Conservation (phyloP, 2,888 invertebrate species). For the Tenthredo distinguenda region DNA sequence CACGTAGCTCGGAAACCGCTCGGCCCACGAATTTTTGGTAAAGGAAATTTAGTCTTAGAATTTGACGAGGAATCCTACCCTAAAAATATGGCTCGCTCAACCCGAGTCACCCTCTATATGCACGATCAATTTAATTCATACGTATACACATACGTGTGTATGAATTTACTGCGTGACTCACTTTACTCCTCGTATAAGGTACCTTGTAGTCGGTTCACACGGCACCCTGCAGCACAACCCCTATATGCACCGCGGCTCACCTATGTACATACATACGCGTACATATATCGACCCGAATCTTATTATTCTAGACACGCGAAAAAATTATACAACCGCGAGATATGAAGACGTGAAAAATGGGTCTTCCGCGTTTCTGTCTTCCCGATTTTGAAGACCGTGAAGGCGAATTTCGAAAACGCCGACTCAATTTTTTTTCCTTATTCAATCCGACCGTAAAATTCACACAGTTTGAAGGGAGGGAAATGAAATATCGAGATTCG, state of each 20-base stretch:
- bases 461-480: background rate
- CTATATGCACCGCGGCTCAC: background rate
- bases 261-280: background rate
- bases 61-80: too few relatives aligned
- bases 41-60: too few relatives aligned
- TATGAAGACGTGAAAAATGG: background rate
- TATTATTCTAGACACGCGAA: constrained; percentile 2
- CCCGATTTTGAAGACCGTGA: too few relatives aligned
- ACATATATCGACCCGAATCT: background rate
- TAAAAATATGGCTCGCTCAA: too few relatives aligned
- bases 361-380: background rate
- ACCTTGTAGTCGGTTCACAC: background rate
- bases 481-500: background rate
- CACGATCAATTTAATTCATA: background rate
- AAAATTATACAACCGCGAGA: background rate
- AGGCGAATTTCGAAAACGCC: too few relatives aligned
- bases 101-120: background rate
- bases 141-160: background rate
- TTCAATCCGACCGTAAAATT: too few relatives aligned
- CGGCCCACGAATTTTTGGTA: too few relatives aligned
- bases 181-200: background rate
- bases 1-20: too few relatives aligned
- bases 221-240: background rate
- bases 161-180: constrained; percentile 2
- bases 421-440: too few relatives aligned